A percentile compares a stretch with the other conserved stretches of the same genome.
Conservation (phyloP, 1,140 invertebrate species). For the Drosophila mauritiana region DNA sequence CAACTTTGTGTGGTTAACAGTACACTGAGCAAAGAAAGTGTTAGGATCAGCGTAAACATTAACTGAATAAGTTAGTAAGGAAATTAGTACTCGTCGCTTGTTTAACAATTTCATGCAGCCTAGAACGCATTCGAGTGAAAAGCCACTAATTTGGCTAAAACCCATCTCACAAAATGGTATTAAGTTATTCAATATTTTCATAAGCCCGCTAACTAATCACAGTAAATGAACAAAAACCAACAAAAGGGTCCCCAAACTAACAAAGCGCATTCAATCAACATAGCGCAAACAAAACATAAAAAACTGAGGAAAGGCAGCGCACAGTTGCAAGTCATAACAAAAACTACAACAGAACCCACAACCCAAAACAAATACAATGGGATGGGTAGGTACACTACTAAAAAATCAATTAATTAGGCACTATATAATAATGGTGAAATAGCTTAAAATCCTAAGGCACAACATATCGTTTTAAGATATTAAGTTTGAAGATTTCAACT, state of each 20-base stretch:
- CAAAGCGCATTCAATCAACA: conserved; percentile 77
- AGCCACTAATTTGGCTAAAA: conserved; percentile 8
- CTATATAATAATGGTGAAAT: too few relatives aligned
- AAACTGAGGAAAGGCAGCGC: conserved; percentile 10
- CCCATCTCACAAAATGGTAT: conserved; percentile 21
- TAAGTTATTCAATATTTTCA: conserved; percentile 35
- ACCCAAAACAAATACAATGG: conserved; percentile 56
- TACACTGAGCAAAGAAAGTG: too few relatives aligned
- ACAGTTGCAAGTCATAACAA: conserved; percentile 82
- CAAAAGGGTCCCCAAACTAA: conserved; percentile 50
- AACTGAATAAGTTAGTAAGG: too few relatives aligned
- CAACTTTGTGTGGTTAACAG: not conserved
- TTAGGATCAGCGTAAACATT: too few relatives aligned
- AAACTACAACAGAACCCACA: conserved; percentile 67
- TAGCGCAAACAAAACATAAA: conserved; percentile 51
- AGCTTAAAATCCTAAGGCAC: too few relatives aligned
- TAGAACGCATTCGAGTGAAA: not conserved
- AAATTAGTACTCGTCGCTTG: not conserved
- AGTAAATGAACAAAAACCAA: conserved; percentile 52
- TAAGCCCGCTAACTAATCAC: conserved; percentile 51
- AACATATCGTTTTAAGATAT: too few relatives aligned
- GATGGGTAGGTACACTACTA: conserved; percentile 21
- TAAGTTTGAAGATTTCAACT: too few relatives aligned
- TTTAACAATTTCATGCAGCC: conserved; percentile 7
- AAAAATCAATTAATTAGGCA: not conserved